phyloP scores from a whole-genome alignment of 2,113 vertebrate species.

The Lophius piscatorius region DNA sequence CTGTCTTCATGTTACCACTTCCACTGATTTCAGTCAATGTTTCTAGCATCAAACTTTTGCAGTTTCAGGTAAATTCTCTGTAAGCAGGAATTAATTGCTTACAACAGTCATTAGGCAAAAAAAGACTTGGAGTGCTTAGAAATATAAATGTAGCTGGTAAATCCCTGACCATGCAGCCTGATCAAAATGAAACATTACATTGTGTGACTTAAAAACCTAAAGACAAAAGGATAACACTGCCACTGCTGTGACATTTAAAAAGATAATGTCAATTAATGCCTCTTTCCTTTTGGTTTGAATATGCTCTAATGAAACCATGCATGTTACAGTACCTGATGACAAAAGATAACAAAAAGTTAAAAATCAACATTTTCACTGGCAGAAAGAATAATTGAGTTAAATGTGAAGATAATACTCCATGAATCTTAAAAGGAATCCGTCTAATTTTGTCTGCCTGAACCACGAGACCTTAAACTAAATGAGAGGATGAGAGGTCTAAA shows the following conservation, averaged over 20 bases:
- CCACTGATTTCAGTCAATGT: constrained; percentile 34
- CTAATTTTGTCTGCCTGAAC: too few species aligned
- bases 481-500: too few species aligned
- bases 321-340: not conserved
- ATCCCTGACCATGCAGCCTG: not conserved
- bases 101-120: too few species aligned
- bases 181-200: not conserved
- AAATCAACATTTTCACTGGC: too few species aligned
- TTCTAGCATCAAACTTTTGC: too few species aligned
- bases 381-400: not conserved
- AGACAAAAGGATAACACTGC: not conserved
- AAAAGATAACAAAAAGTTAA: too few species aligned
- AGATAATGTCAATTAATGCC: not conserved
- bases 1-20: constrained; percentile 21
- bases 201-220: not conserved
- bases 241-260: not conserved
- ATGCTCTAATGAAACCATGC: not conserved
- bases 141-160: not conserved
- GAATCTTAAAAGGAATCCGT: not conserved
- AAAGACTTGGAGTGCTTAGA: not conserved
- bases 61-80: constrained; percentile 10
- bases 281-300: not conserved
- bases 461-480: too few species aligned
- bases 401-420: not conserved
- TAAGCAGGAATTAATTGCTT: not conserved